Evolutionary conservation across 2,113 vertebrate species (phyloP), one percentile per base, ranked within the genome.

Genomic region (Trematomus loennbergii): DNA sequence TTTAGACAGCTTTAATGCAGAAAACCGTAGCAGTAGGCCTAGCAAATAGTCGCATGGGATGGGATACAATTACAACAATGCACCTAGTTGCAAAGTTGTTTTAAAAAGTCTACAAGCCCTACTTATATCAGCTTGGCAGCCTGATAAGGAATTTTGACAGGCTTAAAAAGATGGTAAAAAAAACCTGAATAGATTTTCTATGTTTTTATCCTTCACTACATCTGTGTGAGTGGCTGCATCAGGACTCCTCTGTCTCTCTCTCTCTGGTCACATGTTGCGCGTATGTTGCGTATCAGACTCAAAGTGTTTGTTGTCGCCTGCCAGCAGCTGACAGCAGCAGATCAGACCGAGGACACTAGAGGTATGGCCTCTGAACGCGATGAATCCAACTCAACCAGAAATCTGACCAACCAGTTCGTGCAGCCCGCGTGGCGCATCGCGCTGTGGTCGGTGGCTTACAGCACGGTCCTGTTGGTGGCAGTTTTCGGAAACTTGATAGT

Each of bases 391-490:
- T 68, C 83, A 3, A 92, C 86, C 83, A 86, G 57, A 91, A 96
- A 88, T 94, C 95, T 83, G 73, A 96, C 96, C 68, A 97, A 98
- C 80, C 96, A 97, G 93, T 99, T 98, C 40, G 94, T 96, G 78
- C 98, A 99, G 87, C 97, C 97, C 13, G 92, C 96, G 46, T 99
- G 98, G 98, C 96, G 97, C 91, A 93, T 98, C 46, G 96, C 93
- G 53, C 95, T 99, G 3, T 99, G 98, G 98, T 97, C 97, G 5
- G 91, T 97, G 78, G 97, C 97, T 0, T 99, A 98, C 3, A 96
- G 97, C 46, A 86, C 85, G 0, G 96, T 98, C 78, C 95, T 99
- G 83, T 94, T 96, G 0, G 96, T 97, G 91, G 97, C 98, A 0
- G 96, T 98, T 40, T 95, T 97, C 22, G 98, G 97, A 20, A 99